Base-by-base conservation (phyloP, 2,113 vertebrate species). In the Epinephelus moara region DNA sequence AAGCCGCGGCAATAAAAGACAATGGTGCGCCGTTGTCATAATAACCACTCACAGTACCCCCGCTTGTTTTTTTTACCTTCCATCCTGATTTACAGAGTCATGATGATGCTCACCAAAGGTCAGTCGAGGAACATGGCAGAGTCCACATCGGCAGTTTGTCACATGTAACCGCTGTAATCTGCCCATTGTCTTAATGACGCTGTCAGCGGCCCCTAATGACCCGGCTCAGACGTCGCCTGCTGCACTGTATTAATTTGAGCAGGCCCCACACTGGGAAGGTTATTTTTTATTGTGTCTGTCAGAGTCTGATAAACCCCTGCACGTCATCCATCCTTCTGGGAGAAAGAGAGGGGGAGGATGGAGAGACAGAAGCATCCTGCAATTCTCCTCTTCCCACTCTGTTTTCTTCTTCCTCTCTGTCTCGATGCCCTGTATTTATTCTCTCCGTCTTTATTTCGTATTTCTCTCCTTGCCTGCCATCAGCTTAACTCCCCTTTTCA, bases 211-310 rank as follows among this genome's bases (percentile, higher is more conserved):
- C 91, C 88, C 94, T 95, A 94, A 95, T 95, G 94, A 94, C 91
- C 88, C 61, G 21, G 85, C 89, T 92, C 92, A 87, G 89, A 90
- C 84, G 59, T 92, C 75, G 88, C 92, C 93, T 91, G 93, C 94
- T 95, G 94, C 94, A 94, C 94, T 89, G 85, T 94, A 93, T 95
- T 94, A 94, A 96, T 95, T 93, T 92, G 85, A 92, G 87, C 90
- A 79, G 88, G 85, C 75, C 88, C 81, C 88, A 81, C 84, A 87
- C 90, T 86, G 90, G 83, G 92, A 95, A 94, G 94, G 94, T 95
- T 94, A 94, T 95, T 96, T 94, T 94, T 95, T 94, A 95, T 93
- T 95, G 94, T 90, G 91, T 93, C 94, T 96, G 95, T 95, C 95
- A 94, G 93, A 73, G 87, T 75, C 93, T 94, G 94, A 96, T 95